Evolutionary conservation across 2,113 vertebrate genomes (phyloP).

Genomic region (Pituophis catenifer): DNA sequence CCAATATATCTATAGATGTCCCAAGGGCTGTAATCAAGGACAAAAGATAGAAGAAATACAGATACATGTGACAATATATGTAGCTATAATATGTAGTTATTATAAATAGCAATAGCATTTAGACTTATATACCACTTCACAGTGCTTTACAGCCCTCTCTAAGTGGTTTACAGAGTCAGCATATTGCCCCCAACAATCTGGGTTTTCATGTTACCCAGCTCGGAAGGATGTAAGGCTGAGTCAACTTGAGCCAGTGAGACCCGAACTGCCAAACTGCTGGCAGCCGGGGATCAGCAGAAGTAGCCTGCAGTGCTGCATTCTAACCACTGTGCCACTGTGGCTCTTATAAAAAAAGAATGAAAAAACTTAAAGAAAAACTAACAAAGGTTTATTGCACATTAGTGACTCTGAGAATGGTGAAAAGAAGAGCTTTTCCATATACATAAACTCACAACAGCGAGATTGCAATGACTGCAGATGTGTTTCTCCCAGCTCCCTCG

Average conservation of each 20-base stretch:
- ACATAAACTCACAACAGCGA: not conserved
- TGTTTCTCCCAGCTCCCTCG: not conserved
- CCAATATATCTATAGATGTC: not conserved
- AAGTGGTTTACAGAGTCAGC: too few relatives aligned
- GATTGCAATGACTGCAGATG: not conserved
- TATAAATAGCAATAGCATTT: not conserved
- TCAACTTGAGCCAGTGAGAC: too few relatives aligned
- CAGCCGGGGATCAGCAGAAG: too few relatives aligned
- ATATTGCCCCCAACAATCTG: too few relatives aligned
- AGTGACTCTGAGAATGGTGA: not conserved
- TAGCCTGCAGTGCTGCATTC: too few relatives aligned
- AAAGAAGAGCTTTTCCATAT: not conserved
- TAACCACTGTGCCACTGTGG: too few relatives aligned
- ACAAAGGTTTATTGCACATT: not conserved
- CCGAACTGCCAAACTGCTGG: too few relatives aligned
- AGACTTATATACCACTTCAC: too few relatives aligned
- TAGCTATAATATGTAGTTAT: not conserved
- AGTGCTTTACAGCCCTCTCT: too few relatives aligned
- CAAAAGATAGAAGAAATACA: not conserved
- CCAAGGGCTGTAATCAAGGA: not conserved
- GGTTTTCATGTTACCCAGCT: too few relatives aligned
- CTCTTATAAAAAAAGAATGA: not conserved
- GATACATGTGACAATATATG: not conserved
- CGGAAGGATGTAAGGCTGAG: too few relatives aligned
- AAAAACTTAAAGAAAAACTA: not conserved